A percentile compares a stretch with the other conserved stretches of the same genome.
phyloP scores from a whole-genome alignment of 2,888 invertebrate species.

The Tenthredo amoena region DNA sequence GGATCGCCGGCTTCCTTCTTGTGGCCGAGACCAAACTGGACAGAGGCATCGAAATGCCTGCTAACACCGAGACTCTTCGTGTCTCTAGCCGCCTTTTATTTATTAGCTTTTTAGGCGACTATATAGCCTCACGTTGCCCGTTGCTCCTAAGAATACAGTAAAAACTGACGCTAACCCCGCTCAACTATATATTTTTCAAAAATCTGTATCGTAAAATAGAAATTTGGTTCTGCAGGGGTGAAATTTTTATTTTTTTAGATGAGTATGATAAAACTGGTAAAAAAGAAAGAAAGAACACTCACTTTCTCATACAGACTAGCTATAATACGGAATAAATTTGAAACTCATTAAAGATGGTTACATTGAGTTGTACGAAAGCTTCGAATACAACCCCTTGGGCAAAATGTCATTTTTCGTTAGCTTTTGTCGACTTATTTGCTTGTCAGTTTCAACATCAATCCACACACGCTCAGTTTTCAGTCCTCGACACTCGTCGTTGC shows the following conservation, averaged over 20 bases:
- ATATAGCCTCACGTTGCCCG: constrained; percentile 1
- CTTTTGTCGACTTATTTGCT: constrained; percentile 18
- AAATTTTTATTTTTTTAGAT: background rate
- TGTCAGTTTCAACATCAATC: background rate
- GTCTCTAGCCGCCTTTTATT: constrained; percentile 33
- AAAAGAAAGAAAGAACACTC: background rate
- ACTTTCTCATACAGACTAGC: background rate
- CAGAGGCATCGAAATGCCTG: constrained; percentile 59
- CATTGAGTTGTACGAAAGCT: background rate
- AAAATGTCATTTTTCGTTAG: constrained; percentile 12
- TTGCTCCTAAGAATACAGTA: constrained; percentile 16
- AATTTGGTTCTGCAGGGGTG: too few species aligned
- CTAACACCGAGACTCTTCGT: constrained; percentile 59
- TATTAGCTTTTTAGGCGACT: constrained; percentile 40
- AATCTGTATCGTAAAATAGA: background rate
- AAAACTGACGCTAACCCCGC: background rate
- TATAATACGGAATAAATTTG: background rate
- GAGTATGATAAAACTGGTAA: background rate
- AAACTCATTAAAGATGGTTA: background rate
- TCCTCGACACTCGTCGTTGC: constrained; percentile 51
- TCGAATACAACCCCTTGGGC: background rate
- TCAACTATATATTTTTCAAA: background rate
- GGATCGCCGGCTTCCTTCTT: constrained; percentile 63
- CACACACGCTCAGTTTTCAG: background rate
- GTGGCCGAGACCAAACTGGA: constrained; percentile 56